Conservation (phyloP, 2,888 invertebrate species). For the Rugalucina vietnamica region DNA sequence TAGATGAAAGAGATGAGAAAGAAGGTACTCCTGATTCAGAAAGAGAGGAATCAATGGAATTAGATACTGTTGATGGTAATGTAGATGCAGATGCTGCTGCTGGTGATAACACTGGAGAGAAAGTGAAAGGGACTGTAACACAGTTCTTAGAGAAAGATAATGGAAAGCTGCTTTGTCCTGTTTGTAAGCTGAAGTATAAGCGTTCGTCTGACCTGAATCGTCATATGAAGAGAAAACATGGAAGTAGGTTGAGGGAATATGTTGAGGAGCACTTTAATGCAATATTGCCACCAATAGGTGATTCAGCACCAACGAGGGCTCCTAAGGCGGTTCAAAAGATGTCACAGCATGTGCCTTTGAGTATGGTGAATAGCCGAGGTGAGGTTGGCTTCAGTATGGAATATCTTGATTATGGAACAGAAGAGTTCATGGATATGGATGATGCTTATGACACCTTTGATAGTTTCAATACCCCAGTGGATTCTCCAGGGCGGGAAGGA, state of each 20-base stretch:
- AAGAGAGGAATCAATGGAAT: background rate
- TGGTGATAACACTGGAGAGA: background rate
- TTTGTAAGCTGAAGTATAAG: conserved; percentile 75
- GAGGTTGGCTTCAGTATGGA: background rate
- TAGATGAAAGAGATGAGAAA: background rate
- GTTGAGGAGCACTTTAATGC: conserved; percentile 43
- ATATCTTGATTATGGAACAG: conserved; percentile 43
- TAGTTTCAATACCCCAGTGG: no score
- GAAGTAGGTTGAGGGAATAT: conserved; percentile 71
- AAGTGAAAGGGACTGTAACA: conserved; percentile 20
- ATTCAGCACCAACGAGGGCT: background rate
- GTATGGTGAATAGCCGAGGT: background rate
- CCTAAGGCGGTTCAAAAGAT: no score
- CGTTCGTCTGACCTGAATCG: conserved; percentile 80
- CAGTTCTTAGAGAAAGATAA: conserved; percentile 57
- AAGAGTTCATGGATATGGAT: conserved; percentile 13
- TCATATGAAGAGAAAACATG: conserved; percentile 82
- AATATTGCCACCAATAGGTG: background rate
- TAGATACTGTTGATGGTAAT: background rate
- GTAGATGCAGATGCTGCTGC: background rate
- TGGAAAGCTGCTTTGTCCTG: conserved; percentile 64
- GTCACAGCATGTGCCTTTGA: conserved; percentile 1
- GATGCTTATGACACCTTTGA: conserved; percentile 60
- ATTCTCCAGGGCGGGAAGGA: background rate
- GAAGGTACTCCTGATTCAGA: background rate